Conservation (phyloP, 2,113 vertebrate genomes). For the Mormyrus lacerda region DNA sequence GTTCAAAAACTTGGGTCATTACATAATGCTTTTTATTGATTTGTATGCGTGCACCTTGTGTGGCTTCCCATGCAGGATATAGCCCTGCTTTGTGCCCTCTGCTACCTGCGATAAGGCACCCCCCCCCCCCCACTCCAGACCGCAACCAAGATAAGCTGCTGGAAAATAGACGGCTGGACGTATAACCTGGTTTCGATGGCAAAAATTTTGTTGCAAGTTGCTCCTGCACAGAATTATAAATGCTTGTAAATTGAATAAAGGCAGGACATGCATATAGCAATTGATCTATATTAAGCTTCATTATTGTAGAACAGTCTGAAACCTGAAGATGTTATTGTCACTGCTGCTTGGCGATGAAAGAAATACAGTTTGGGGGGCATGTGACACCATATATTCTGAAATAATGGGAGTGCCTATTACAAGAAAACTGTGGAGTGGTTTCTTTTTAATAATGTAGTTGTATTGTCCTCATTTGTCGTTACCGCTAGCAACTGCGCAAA, state of each 20-base stretch:
- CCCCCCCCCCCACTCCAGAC: background rate
- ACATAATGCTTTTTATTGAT: background rate
- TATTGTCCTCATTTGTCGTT: slow-evolving; percentile 23
- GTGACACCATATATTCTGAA: background rate
- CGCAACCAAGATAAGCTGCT: background rate
- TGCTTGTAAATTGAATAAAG: background rate
- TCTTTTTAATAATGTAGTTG: slow-evolving; percentile 26
- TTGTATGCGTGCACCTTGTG: background rate
- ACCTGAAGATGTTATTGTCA: background rate
- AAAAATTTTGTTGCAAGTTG: background rate
- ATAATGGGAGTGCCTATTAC: background rate
- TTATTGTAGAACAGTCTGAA: background rate
- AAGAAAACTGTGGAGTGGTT: background rate
- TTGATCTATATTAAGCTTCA: background rate
- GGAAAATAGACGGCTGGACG: background rate
- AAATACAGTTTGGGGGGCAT: background rate
- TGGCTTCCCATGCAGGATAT: background rate
- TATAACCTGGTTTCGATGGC: background rate
- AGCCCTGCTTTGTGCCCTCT: background rate
- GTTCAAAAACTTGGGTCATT: background rate
- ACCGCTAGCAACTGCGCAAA: slow-evolving; percentile 36
- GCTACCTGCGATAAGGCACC: background rate
- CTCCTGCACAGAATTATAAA: background rate
- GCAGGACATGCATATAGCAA: background rate
- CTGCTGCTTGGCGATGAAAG: background rate